These are phyloP conservation scores for Scrobipalpa costella DNA, from an alignment of 2,888 invertebrate genomes.

Conservation along the genomic window DNA sequence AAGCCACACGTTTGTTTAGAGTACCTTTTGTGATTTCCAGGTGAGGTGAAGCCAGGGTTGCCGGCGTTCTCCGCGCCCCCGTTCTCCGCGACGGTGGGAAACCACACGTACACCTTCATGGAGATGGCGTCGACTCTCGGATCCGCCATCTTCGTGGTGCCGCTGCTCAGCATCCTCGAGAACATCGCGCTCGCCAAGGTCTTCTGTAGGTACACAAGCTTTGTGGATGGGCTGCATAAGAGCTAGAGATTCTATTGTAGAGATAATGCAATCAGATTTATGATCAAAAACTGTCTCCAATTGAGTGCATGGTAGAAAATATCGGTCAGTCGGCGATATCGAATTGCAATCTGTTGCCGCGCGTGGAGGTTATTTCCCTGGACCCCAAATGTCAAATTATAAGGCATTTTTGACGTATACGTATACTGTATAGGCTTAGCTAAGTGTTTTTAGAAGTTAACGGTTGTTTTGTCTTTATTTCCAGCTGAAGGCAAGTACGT, in stretches of 20 bases:
- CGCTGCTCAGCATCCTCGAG: constrained; percentile 94
- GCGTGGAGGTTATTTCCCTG: too few relatives aligned
- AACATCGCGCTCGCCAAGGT: constrained; percentile 98
- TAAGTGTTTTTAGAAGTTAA: background rate
- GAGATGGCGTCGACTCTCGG: constrained; percentile 91
- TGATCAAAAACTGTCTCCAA: too few relatives aligned
- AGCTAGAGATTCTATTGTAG: background rate
- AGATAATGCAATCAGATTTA: background rate
- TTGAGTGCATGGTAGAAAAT: too few relatives aligned
- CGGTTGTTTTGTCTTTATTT: background rate
- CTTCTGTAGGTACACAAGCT: constrained; percentile 79
- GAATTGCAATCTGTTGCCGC: too few relatives aligned
- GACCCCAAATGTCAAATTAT: too few relatives aligned
- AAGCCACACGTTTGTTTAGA: too few relatives aligned
- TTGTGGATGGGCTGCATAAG: background rate
- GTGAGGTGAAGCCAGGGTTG: constrained; percentile 86
- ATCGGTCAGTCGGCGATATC: too few relatives aligned
- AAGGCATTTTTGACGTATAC: too few relatives aligned
- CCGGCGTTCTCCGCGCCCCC: constrained; percentile 84
- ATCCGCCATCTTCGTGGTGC: constrained; percentile 91
- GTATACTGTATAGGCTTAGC: too few relatives aligned
- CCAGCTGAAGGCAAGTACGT: constrained; percentile 88
- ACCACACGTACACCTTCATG: constrained; percentile 83
- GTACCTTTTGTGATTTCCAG: constrained; percentile 53
- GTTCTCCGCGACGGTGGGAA: constrained; percentile 83